These are phyloP conservation scores for Dryobates pubescens DNA, from an alignment of 2,797 vertebrate genomes.

Conservation along the genomic window DNA sequence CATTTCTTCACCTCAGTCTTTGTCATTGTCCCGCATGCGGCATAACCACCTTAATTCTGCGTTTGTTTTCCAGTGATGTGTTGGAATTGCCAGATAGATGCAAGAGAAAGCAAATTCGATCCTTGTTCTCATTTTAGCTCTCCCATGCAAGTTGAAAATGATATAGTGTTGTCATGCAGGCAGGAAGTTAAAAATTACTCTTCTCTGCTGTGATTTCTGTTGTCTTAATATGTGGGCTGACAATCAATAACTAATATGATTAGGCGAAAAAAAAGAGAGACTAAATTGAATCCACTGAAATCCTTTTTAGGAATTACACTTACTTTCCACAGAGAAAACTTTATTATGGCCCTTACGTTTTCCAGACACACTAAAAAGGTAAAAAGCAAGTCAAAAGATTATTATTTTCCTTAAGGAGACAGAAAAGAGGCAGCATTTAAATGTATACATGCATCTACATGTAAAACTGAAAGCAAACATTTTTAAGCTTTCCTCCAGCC, in stretches of 20 bases:
- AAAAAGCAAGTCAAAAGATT: conserved; percentile 28
- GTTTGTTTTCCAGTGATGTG: conserved; percentile 1
- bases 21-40: conserved; percentile 51
- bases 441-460: background rate
- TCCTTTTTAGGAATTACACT: background rate
- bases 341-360: background rate
- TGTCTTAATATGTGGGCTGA: conserved; percentile 79
- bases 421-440: conserved; percentile 55
- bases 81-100: conserved; percentile 45
- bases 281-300: conserved; percentile 30
- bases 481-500: conserved; percentile 29
- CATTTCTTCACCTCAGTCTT: conserved; percentile 66
- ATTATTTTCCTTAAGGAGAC: conserved; percentile 42
- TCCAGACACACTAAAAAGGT: conserved; percentile 9
- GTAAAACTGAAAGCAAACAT: conserved; percentile 30
- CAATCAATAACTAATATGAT: conserved; percentile 76
- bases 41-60: conserved; percentile 56
- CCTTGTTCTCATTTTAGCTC: conserved; percentile 62
- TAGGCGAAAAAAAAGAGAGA: conserved; percentile 28
- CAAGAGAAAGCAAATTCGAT: conserved; percentile 39
- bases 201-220: conserved; percentile 66
- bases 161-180: conserved; percentile 45
- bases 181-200: conserved; percentile 58
- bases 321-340: background rate
- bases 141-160: conserved; percentile 44